Evolutionary conservation across 2,888 invertebrate genomes (phyloP), one percentile per base, ranked within the genome.

Genomic region (Ophioninae sp.): DNA sequence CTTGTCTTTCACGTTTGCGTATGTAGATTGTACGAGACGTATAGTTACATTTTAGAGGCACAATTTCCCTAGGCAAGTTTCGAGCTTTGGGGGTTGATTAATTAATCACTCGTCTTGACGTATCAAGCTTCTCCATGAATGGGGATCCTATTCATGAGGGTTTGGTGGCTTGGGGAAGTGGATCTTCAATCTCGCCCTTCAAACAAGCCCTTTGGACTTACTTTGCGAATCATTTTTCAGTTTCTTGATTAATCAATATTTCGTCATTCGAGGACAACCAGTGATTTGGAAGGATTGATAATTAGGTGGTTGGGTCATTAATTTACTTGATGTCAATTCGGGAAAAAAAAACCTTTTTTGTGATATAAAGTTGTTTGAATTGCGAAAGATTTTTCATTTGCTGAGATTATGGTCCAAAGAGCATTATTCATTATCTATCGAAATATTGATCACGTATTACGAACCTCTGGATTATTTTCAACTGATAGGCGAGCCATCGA

Each of bases 51-150:
- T 63, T 78, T 78, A 63, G 61, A 69, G 56, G 59, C 59, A 56
- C 67, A 23, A 67, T 76, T 59, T 39, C 73, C 73, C 30, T 30
- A 63, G 63, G 64, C 76, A 59, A 76, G 67, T 59, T 67, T 17
- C 44, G 58, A 37, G 78, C 64, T 61, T 51, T 68, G 61, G 77
- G 73, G 37, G 63, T 78, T 82, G 78, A 82, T 82, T 82, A 82
- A 82, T 82, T 82, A 78, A 78, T 78, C 82, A 78, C 73, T 78
- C 68, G 73, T 51, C 67, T 68, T 72, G 76, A 51, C 51, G 61
- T 63, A 71, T 17, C 51, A 67, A 65, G 56, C 58, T 71, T 37
- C 56, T 59, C 58, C 71, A 69, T 72, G 65, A 72, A 74, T 65
- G 41, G 76, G 61, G 41, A 72, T 81, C 77, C 81, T 71, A 81